phyloP scores from a whole-genome alignment of 2,797 vertebrate genomes.

The Alosa sapidissima region DNA sequence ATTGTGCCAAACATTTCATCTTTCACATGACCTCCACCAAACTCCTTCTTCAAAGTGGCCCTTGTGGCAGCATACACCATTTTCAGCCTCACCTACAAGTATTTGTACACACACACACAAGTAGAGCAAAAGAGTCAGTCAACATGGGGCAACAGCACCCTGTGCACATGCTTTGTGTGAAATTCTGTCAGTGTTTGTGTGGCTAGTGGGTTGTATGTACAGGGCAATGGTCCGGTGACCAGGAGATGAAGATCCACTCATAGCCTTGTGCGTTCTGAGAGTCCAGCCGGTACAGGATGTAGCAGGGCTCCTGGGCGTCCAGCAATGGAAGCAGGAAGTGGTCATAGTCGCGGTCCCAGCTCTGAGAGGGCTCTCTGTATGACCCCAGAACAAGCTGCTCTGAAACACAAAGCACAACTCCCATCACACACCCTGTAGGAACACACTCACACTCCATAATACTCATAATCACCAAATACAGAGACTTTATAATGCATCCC shows the following conservation, averaged over 20 bases:
- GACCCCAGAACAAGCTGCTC: slow-evolving; percentile 93
- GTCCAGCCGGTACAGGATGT: slow-evolving; percentile 94
- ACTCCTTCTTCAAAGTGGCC: slow-evolving; percentile 98
- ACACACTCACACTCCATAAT: neutral
- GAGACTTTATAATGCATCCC: neutral
- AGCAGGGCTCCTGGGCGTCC: slow-evolving; percentile 88
- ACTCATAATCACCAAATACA: neutral
- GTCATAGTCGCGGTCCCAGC: slow-evolving; percentile 94
- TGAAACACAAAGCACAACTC: slow-evolving; percentile 61
- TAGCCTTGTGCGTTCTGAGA: slow-evolving; percentile 93
- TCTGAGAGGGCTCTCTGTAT: slow-evolving; percentile 81
- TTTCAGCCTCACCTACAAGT: slow-evolving; percentile 90
- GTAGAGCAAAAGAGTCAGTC: neutral
- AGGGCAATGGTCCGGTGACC: slow-evolving; percentile 96
- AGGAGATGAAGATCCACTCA: slow-evolving; percentile 97
- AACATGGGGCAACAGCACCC: neutral
- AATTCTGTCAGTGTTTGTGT: neutral
- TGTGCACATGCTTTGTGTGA: neutral
- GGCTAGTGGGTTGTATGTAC: slow-evolving; percentile 69
- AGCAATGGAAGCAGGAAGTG: slow-evolving; percentile 87
- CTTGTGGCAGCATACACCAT: slow-evolving; percentile 97
- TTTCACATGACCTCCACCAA: slow-evolving; percentile 94
- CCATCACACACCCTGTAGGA: slow-evolving; percentile 39
- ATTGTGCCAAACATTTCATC: slow-evolving; percentile 94
- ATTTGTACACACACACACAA: too few relatives aligned